Evolutionary conservation across 2,888 invertebrate species (phyloP), one percentile per base, ranked within the genome.

Genomic region (Catocala nupta): DNA sequence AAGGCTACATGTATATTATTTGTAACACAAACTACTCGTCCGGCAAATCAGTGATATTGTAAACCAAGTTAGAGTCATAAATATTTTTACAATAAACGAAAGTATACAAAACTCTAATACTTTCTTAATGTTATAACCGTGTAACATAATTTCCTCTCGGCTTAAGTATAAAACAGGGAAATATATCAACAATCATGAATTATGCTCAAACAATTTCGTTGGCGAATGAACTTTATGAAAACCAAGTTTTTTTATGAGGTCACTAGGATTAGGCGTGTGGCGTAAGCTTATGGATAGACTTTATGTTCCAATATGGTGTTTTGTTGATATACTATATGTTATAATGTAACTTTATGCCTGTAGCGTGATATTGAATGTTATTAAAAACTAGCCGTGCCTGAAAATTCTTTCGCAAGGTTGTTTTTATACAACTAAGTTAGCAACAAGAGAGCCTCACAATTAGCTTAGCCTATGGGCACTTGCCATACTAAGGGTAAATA

Each of bases 131-230:
- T 48, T 47, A n/a, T 47, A 57, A 50, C 51, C 44, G 51, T 48
- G 56, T 56, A 43, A 48, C 48, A 48, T 63, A 58, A 69, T 49
- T 74, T 71, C 58, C 63, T 63, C 50, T 56, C 53, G 25, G 47
- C 39, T 56, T 53, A 11, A 43, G 16, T 51, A 47, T 60, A 62
- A 59, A 55, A 25, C 10, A 7, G 44, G 49, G 7, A 59, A 55
- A 56, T 56, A 49, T 65, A 74, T 69, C 63, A 69, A 53, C 54
- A 50, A 39, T 53, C 62, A 66, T 70, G 57, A 61, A 66, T 71
- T 60, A 69, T 69, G 69, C 62, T 63, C 55, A 61, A 67, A 75
- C 62, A 74, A 74, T 74, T 71, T 71, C 50, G 51, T 49, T 59
- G 42, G 12, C 56, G 56, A 11, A 61, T 63, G 48, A 56, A 62